A percentile compares a stretch with the other conserved stretches of the same genome.
These are phyloP conservation scores for Selene dorsalis DNA, from an alignment of 2,797 vertebrate genomes.

Conservation along the genomic window DNA sequence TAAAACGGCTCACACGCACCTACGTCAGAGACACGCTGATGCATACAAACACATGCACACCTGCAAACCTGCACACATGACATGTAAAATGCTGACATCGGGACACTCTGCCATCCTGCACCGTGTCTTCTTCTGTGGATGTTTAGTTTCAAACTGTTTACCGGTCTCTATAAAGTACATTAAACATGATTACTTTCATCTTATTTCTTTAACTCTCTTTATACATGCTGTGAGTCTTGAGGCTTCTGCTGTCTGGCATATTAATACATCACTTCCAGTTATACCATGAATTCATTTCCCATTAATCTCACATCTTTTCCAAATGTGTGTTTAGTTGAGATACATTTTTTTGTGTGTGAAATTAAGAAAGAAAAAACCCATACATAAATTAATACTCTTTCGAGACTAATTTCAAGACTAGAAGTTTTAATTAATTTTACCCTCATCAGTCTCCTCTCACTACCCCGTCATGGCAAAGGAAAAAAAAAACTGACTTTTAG, in stretches of 20 bases:
- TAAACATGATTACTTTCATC: not conserved
- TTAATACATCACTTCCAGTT: no score
- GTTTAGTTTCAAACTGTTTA: not conserved
- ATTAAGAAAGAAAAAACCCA: not conserved
- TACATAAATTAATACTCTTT: not conserved
- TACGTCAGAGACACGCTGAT: conserved; percentile 29
- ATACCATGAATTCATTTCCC: not conserved
- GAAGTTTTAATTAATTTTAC: not conserved
- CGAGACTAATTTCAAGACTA: not conserved
- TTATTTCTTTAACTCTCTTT: conserved; percentile 1
- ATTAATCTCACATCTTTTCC: conserved; percentile 4
- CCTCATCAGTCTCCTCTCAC: no score
- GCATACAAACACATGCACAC: conserved; percentile 26
- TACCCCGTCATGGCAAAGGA: no score
- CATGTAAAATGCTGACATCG: conserved; percentile 32
- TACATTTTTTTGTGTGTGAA: not conserved
- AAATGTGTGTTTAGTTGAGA: not conserved
- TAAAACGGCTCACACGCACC: conserved; percentile 23
- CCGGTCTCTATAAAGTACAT: not conserved
- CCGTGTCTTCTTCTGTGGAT: not conserved
- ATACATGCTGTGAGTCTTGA: not conserved
- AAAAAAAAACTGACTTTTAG: no score
- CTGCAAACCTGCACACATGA: conserved; percentile 32
- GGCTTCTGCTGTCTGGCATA: no score
- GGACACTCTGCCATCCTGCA: conserved; percentile 9